Evolutionary conservation across 2,797 vertebrate genomes (phyloP), one percentile per base, ranked within the genome.

Genomic region (Catamblyrhynchus diadema): DNA sequence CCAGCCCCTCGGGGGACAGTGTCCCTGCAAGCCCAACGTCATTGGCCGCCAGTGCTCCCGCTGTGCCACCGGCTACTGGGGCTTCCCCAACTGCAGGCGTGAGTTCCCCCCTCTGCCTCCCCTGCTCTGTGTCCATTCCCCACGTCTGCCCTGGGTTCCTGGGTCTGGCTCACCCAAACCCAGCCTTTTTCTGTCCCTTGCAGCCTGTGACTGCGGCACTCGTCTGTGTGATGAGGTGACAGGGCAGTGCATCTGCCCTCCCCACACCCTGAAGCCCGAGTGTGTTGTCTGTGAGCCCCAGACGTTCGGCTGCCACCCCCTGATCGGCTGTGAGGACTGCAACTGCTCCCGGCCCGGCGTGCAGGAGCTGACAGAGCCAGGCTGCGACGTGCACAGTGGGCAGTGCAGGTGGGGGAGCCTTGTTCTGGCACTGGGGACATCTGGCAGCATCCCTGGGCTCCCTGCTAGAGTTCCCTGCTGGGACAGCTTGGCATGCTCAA

Each of bases 61-160:
- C 97, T 99, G 99, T 1, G 98, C 99, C 95, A 99, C 99, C 0
- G 99, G 99, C 50, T 99, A 98, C 98, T 99, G 99, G 98, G 99
- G 99, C 28, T 99, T 99, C 96, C 99, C 99, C 91, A 98, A 94
- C 97, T 99, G 99, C 96, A 98, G 98, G 82, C 98, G 99, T 99
- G 97, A 99, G 99, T 98, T 35, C 53, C 50, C 65, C 0, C 0
- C 22, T 28, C 22, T 17, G 50, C 56, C 37, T 59, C 16, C 37
- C 28, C 10, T 5, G 39, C 70, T 61, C 81, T 54, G 14, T 8
- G 0, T 17, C 50, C 32, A 0, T 41, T 39, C 62, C 35, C 42
- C 5, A 0, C 4, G 2, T 44, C 54, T 3, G 39, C 22, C 62
- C 27, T 19, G 37, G 18, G 14, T 62, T 44, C 53, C 45, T 28